phyloP scores from a whole-genome alignment of 2,888 invertebrate species.

The Leucoma salicis region DNA sequence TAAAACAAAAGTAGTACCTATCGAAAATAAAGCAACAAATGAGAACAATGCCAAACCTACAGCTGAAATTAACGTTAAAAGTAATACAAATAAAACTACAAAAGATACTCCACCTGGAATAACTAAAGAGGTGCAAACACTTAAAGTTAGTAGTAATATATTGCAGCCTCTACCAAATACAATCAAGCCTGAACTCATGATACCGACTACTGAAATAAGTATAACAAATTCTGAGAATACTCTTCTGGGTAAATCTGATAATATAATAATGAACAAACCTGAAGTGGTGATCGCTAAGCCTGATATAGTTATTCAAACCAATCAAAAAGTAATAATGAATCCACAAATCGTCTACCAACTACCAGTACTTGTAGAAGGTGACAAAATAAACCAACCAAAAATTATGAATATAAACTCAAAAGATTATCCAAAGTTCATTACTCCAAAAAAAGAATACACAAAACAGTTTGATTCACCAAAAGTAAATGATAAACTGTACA shows the following conservation, averaged over 20 bases:
- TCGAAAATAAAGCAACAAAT: conserved; percentile 51
- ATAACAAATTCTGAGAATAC: conserved; percentile 4
- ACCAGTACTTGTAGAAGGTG: conserved; percentile 60
- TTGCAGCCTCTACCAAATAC: conserved; percentile 55
- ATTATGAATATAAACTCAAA: conserved; percentile 36
- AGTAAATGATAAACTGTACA: conserved; percentile 59
- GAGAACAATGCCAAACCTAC: conserved; percentile 32
- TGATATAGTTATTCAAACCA: conserved; percentile 38
- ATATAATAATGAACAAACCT: background rate
- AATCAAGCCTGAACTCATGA: conserved; percentile 53
- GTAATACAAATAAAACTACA: conserved; percentile 25
- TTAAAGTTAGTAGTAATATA: conserved; percentile 59
- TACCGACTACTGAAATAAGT: conserved; percentile 24
- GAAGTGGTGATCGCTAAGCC: conserved; percentile 2
- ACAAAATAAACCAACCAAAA: conserved; percentile 47
- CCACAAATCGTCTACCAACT: conserved; percentile 71
- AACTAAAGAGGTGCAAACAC: conserved; percentile 56
- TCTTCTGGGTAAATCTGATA: conserved; percentile 4
- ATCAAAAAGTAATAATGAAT: conserved; percentile 62
- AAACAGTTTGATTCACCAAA: conserved; percentile 51
- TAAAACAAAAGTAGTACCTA: conserved; percentile 43
- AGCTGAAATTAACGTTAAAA: conserved; percentile 22
- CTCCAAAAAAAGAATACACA: conserved; percentile 46
- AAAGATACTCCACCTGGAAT: conserved; percentile 27
- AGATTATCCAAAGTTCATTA: conserved; percentile 46